Evolutionary conservation across 2,797 vertebrate genomes (phyloP).

Genomic region (Poecilia picta): DNA sequence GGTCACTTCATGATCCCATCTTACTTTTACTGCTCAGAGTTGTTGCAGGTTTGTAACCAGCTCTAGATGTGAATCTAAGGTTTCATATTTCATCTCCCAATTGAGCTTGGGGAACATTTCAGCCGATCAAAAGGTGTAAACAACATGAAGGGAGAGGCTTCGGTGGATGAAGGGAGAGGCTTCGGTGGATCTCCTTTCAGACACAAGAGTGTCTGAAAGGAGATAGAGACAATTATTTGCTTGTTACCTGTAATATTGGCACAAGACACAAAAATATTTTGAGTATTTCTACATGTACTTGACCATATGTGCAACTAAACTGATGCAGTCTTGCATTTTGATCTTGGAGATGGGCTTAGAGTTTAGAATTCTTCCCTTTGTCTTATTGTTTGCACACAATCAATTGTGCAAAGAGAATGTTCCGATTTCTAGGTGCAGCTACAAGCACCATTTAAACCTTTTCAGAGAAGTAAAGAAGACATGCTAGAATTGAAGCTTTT

Average conservation of each 20-base stretch:
- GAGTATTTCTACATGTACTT: background rate
- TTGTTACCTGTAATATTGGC: background rate
- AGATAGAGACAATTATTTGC: background rate
- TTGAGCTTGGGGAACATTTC: background rate
- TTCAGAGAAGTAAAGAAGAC: background rate
- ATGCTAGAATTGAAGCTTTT: background rate
- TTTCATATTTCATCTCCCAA: background rate
- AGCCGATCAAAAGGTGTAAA: background rate
- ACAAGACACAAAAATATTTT: background rate
- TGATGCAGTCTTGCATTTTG: background rate
- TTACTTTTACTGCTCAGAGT: background rate
- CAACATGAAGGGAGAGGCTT: background rate
- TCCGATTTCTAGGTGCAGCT: background rate
- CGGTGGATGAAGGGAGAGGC: background rate
- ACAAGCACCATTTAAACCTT: background rate
- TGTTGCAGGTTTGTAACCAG: background rate
- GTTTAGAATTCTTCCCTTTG: background rate
- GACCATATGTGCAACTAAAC: background rate
- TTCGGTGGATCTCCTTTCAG: background rate
- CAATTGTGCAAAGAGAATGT: background rate
- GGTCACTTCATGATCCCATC: background rate
- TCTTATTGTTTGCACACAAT: background rate
- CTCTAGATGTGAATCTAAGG: background rate
- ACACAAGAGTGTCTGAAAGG: too few species aligned
- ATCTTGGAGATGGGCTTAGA: background rate